Conservation (phyloP, 2,113 vertebrate species). For the Hyla sarda region DNA sequence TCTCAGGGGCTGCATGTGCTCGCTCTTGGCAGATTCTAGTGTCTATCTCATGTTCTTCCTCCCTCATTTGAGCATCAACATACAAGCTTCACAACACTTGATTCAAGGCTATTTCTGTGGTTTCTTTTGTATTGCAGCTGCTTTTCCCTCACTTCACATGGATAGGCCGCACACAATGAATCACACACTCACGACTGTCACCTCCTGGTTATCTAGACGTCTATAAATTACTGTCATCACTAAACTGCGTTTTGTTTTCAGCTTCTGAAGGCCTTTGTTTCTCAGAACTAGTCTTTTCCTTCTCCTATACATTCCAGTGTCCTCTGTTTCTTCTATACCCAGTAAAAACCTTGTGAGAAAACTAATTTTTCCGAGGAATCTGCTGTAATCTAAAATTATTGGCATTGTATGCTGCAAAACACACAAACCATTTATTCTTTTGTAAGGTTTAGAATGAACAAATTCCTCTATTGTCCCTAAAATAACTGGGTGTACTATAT, state of each 20-base stretch:
- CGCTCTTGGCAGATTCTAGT: background rate
- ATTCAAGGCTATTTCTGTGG: conserved; percentile 54
- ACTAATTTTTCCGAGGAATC: background rate
- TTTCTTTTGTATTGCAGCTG: conserved; percentile 43
- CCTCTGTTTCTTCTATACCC: no score
- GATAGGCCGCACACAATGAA: background rate
- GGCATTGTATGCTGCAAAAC: background rate
- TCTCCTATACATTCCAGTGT: background rate
- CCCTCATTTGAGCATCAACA: background rate
- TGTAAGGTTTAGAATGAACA: background rate
- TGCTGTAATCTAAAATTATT: background rate
- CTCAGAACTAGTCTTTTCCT: background rate
- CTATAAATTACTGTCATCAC: background rate
- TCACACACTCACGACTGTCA: conserved; percentile 17
- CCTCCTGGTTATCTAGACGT: conserved; percentile 1
- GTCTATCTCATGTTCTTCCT: conserved; percentile 1
- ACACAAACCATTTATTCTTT: background rate
- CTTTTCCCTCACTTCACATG: conserved; percentile 33
- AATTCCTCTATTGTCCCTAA: background rate
- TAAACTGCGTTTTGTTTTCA: background rate
- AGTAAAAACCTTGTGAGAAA: background rate
- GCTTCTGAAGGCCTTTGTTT: background rate
- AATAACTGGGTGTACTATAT: background rate
- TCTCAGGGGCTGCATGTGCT: background rate
- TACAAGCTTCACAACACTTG: background rate